Evolutionary conservation across 2,888 invertebrate genomes (phyloP), one percentile per base, ranked within the genome.

Genomic region (Nomada hirtipes): DNA sequence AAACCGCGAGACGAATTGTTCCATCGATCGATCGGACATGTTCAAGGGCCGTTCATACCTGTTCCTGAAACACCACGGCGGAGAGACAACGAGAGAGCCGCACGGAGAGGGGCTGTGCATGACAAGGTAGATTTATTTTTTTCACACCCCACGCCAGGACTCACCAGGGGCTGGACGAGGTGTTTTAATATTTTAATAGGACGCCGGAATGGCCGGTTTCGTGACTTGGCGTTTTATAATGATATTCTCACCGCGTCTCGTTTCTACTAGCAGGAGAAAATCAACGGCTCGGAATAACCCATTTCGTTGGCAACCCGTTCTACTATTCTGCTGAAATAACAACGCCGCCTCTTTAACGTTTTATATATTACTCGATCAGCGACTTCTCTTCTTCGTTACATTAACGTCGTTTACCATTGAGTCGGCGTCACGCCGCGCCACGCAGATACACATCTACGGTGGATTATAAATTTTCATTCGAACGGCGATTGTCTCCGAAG

Each of bases 141-240:
- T 93, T 93, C 93, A 91, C 93, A 91, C 93, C 92, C 92, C 90
- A 90, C 86, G 89, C 89, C 87, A 86, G 88, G 90, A 88, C 90
- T 90, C 91, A 89, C 89, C 91, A 84, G 91, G 89, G 90, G 90
- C 91, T 91, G 91, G 91, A 92, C 90, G 92, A 92, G 92, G 92
- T 92, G 92, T 93, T 93, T 93, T 93, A 93, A 93, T 93, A 93
- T 93, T 93, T 93, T 93, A 93, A 93, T 92, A 92, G 93, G 92
- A 92, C 92, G 91, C 89, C 90, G 91, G 91, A 91, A 92, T 91
- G 89, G 91, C 91, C 92, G 91, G 92, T 92, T 93, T 91, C 93
- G 93, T 93, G 93, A 93, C 93, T 93, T 91, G 92, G 91, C 93
- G 88, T 91, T 93, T 93, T 91, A 92, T 93, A 93, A 93, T 93